These are phyloP conservation scores for Epinotia bilunana DNA, from an alignment of 2,888 invertebrate species.

Conservation along the genomic window DNA sequence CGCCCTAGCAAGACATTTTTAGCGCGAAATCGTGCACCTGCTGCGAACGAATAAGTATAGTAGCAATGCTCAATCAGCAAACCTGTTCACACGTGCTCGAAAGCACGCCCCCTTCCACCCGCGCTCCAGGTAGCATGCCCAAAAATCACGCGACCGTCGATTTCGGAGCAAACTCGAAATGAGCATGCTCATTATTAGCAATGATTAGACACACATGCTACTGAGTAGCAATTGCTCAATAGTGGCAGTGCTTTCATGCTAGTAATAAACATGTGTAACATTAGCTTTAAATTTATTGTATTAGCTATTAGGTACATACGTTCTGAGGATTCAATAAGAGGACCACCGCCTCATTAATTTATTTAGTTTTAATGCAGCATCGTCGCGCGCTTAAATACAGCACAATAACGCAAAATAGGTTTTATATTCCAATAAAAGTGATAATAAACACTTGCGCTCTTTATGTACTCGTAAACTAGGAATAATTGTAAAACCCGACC, in stretches of 20 bases:
- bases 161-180: constrained; percentile 47
- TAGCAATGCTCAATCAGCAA: constrained; percentile 31
- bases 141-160: constrained; percentile 47
- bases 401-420: background rate
- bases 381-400: background rate
- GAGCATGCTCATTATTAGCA: constrained; percentile 26
- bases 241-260: constrained; percentile 6
- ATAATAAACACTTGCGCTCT: constrained; percentile 25
- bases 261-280: no score
- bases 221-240: constrained; percentile 42
- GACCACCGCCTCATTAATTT: no score
- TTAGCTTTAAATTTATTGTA: no score
- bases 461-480: constrained; percentile 32
- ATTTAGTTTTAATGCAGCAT: no score
- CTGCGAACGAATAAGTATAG: background rate
- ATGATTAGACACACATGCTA: constrained; percentile 11
- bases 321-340: no score
- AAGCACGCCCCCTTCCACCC: constrained; percentile 46
- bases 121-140: constrained; percentile 49
- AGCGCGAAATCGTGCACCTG: no score
- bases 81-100: constrained; percentile 39
- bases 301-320: no score
- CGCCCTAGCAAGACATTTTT: no score
- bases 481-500: constrained; percentile 22
- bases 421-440: constrained; percentile 14